Evolutionary conservation across 1,140 invertebrate species (phyloP).

Genomic region (Tetragnatha versicolor): DNA sequence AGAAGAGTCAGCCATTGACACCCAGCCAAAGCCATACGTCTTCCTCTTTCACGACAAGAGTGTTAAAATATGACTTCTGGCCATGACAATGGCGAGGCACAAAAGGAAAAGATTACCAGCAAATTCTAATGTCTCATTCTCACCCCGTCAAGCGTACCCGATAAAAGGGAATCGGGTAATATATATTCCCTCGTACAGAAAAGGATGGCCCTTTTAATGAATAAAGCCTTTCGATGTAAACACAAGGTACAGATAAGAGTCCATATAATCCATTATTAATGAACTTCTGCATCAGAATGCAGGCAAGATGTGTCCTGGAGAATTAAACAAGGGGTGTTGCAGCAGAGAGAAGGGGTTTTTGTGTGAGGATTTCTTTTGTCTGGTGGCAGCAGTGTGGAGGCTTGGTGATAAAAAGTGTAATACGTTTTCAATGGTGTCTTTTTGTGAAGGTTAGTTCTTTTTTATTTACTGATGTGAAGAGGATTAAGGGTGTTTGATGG

Average conservation of each 20-base stretch:
- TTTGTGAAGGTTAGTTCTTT: too few species aligned
- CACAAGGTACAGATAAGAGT: constrained; percentile 17
- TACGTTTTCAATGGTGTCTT: too few species aligned
- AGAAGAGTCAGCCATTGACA: not conserved
- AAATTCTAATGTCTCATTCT: not conserved
- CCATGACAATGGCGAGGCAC: not conserved
- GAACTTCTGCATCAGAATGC: constrained; percentile 11
- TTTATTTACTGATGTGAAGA: too few species aligned
- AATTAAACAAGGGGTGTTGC: constrained; percentile 7
- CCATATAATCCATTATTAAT: constrained; percentile 26
- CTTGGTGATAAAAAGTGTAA: not conserved
- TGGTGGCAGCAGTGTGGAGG: not conserved
- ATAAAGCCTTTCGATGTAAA: constrained; percentile 3
- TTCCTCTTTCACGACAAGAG: not conserved
- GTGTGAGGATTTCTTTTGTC: not conserved
- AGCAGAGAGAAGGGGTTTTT: not conserved
- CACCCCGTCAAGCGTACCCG: not conserved
- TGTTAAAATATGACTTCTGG: not conserved
- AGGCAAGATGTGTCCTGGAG: not conserved
- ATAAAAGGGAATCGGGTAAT: not conserved
- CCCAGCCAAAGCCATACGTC: not conserved
- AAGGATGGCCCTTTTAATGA: not conserved
- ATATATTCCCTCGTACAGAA: constrained; percentile 7
- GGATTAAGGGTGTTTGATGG: too few species aligned
- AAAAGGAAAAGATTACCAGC: constrained; percentile 6